A percentile compares a stretch with the other conserved stretches of the same genome.
Conservation (phyloP, 53 echinoderm and acorn worm genomes). For the Crossaster papposus region DNA sequence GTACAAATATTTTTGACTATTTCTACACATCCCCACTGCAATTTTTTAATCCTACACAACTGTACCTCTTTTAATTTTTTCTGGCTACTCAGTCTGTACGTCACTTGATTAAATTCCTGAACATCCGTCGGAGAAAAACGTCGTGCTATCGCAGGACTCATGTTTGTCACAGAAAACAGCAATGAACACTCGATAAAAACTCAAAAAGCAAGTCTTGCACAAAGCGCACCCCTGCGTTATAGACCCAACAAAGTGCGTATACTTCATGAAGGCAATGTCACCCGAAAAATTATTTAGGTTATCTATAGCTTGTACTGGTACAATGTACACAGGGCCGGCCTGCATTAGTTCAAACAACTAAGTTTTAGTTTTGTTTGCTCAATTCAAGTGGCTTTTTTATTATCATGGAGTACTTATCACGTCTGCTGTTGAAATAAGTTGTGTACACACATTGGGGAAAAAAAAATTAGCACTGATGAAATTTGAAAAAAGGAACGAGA, state of each 20-base stretch:
- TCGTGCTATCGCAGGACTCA: slow-evolving; percentile 30
- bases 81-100: slow-evolving; percentile 22
- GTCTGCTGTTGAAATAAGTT: slow-evolving; percentile 14
- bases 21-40: not conserved
- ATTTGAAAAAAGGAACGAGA: too few relatives aligned
- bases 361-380: slow-evolving; percentile 37
- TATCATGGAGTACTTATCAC: slow-evolving; percentile 1
- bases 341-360: slow-evolving; percentile 5
- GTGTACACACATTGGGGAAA: slow-evolving; percentile 14
- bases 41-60: not conserved
- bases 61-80: slow-evolving; percentile 38
- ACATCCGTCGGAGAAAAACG: slow-evolving; percentile 27
- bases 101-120: slow-evolving; percentile 11
- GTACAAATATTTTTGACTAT: too few relatives aligned
- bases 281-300: slow-evolving; percentile 7
- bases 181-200: not conserved
- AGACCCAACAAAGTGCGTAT: not conserved
- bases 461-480: not conserved
- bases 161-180: not conserved
- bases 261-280: slow-evolving; percentile 24
- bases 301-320: too few relatives aligned
- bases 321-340: not conserved
- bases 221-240: not conserved
- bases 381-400: slow-evolving; percentile 41
- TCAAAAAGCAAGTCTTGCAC: not conserved